Evolutionary conservation across 2,797 vertebrate species (phyloP).

Genomic region (Carapus acus): DNA sequence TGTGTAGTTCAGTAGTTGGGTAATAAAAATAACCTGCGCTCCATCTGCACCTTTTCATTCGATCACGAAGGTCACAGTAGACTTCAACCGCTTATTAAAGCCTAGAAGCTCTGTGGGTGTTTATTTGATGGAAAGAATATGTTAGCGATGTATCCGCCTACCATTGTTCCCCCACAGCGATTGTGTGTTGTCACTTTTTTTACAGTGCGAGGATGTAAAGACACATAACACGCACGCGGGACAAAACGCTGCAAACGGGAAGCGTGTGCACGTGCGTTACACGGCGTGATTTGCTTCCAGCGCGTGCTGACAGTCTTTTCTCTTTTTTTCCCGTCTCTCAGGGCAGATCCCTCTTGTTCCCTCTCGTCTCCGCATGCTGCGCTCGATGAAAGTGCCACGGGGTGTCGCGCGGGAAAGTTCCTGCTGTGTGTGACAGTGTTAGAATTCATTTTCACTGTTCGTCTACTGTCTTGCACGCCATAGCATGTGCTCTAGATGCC

Average conservation of each 20-base stretch:
- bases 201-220: constrained; percentile 20
- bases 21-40: background rate
- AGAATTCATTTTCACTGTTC: constrained; percentile 32
- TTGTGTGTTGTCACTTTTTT: too few species aligned
- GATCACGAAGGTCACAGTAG: constrained; percentile 16
- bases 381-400: constrained; percentile 37
- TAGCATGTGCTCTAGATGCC: constrained; percentile 5
- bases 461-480: constrained; percentile 2
- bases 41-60: background rate
- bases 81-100: constrained; percentile 19
- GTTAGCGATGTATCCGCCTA: constrained; percentile 1
- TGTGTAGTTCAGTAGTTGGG: background rate
- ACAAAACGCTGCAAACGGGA: background rate
- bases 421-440: constrained; percentile 32
- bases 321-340: constrained; percentile 17
- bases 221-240: constrained; percentile 13
- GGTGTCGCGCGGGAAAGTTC: constrained; percentile 38
- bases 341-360: constrained; percentile 39
- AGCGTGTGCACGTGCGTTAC: constrained; percentile 14
- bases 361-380: constrained; percentile 39
- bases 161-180: background rate
- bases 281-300: too few species aligned
- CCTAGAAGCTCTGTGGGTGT: constrained; percentile 1
- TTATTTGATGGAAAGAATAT: constrained; percentile 11
- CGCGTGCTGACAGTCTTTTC: constrained; percentile 19